Evolutionary conservation across 2,113 vertebrate species (phyloP).

Genomic region (Upupa epops): DNA sequence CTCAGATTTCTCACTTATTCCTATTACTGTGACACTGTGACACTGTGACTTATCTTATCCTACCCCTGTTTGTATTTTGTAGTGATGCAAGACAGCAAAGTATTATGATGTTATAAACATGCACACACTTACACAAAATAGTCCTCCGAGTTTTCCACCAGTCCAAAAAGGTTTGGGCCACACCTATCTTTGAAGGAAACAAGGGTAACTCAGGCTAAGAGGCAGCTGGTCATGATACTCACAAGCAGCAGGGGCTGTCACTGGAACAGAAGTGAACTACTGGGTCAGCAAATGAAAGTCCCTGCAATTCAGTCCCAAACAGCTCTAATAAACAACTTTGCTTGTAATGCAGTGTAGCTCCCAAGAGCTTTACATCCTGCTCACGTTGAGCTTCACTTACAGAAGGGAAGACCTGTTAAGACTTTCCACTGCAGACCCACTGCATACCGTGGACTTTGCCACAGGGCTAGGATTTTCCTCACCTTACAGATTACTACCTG

Average conservation of each 20-base stretch:
- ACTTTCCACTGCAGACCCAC: too few relatives aligned
- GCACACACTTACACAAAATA: background rate
- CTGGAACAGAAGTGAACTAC: background rate
- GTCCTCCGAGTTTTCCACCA: background rate
- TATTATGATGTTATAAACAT: background rate
- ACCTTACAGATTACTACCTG: background rate
- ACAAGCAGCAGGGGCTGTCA: background rate
- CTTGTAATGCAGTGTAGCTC: accelerated
- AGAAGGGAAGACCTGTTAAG: background rate
- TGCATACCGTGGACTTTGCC: too few relatives aligned
- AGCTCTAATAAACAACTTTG: background rate
- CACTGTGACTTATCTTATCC: too few relatives aligned
- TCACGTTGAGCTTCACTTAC: background rate
- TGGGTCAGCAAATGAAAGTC: background rate
- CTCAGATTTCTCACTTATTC: background rate
- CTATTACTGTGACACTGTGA: background rate
- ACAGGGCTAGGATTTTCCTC: too few relatives aligned
- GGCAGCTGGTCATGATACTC: background rate
- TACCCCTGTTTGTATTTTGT: too few relatives aligned
- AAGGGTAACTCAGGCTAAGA: background rate
- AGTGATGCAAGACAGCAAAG: too few relatives aligned
- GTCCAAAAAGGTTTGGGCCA: background rate
- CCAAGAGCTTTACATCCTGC: background rate
- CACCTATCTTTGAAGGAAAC: background rate
- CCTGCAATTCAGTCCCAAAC: background rate